Evolutionary conservation across 2,888 invertebrate species (phyloP).

Genomic region (Oconnorella tubifera): DNA sequence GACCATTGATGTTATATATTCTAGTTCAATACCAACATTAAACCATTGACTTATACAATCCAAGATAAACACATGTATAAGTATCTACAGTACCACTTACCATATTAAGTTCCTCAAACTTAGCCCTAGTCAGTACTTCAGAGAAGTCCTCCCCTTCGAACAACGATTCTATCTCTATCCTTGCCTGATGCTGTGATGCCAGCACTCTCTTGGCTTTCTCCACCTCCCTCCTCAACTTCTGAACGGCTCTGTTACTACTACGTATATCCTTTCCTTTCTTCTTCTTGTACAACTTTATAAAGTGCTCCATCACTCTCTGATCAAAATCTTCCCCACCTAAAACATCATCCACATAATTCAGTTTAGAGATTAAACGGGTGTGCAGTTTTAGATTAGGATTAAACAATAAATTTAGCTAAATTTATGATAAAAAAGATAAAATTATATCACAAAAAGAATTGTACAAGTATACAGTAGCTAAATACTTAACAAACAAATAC

Average conservation of each 20-base stretch:
- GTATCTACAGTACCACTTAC: constrained; percentile 57
- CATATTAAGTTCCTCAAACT: constrained; percentile 99
- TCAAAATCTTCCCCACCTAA: constrained; percentile 99
- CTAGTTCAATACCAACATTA: background rate
- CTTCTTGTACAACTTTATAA: constrained; percentile 96
- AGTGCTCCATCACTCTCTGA: constrained; percentile 97
- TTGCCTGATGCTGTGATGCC: constrained; percentile 89
- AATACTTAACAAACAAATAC: no score
- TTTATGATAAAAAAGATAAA: no score
- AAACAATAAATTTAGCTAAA: no score
- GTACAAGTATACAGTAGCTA: no score
- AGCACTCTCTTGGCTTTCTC: constrained; percentile 96
- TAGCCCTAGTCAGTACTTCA: constrained; percentile 93
- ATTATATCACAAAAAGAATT: no score
- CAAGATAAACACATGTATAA: background rate
- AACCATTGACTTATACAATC: no score
- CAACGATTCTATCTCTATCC: constrained; percentile 98
- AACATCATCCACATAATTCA: no score
- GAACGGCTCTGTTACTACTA: constrained; percentile 86
- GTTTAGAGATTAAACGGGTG: no score
- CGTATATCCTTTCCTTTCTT: constrained; percentile 97
- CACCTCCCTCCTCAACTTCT: constrained; percentile 92
- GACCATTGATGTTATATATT: no score
- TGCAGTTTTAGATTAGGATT: no score
- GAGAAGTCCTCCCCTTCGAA: constrained; percentile 98